Conservation (phyloP, 2,113 vertebrate genomes). For the Bos javanicus region DNA sequence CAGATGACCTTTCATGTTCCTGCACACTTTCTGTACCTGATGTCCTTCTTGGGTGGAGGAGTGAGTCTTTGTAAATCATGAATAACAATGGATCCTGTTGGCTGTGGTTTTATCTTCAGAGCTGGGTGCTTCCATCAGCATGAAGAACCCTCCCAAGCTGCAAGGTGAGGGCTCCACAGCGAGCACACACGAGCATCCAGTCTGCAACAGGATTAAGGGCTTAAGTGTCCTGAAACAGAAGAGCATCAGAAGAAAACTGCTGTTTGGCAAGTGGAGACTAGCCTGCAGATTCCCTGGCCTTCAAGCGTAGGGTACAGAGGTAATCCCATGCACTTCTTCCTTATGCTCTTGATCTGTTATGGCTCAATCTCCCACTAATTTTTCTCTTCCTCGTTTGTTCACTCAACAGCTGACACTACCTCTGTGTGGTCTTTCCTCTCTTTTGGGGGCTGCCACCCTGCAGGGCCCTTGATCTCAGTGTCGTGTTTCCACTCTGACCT, state of each 20-base stretch:
- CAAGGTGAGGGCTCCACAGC: slow-evolving; percentile 65
- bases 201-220: slow-evolving; percentile 72
- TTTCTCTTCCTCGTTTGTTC: background rate
- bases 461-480: background rate
- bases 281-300: slow-evolving; percentile 54
- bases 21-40: too few species aligned
- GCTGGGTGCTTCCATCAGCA: fast-evolving
- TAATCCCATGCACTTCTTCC: background rate
- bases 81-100: background rate
- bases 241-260: slow-evolving; percentile 77
- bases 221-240: slow-evolving; percentile 83
- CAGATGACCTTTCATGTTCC: background rate
- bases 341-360: fast-evolving
- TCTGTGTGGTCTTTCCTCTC: background rate
- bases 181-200: slow-evolving; percentile 64
- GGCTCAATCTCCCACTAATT: background rate
- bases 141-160: slow-evolving; percentile 66
- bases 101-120: slow-evolving; percentile 44
- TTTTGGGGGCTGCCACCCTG: background rate
- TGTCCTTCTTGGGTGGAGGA: background rate
- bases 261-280: slow-evolving; percentile 72
- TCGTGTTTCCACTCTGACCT: background rate
- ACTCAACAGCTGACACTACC: background rate
- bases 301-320: slow-evolving; percentile 55
- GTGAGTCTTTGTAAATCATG: background rate